phyloP scores from a whole-genome alignment of 1,140 invertebrate species.

The Calephelis nemesis region DNA sequence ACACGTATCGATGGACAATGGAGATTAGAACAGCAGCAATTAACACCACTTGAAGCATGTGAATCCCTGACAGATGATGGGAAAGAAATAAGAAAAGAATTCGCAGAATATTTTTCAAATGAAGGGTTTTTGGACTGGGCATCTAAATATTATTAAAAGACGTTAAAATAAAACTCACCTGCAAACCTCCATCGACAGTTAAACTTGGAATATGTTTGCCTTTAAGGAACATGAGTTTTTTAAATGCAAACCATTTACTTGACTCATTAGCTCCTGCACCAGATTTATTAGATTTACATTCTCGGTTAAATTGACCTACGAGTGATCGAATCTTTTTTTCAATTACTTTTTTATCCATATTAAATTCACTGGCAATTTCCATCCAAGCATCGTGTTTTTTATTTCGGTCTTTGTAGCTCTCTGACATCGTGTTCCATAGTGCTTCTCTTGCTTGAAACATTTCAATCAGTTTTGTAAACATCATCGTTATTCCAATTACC shows the following conservation, averaged over 20 bases:
- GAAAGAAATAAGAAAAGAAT: conserved; percentile 38
- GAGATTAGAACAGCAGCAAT: conserved; percentile 36
- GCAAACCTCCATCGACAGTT: conserved; percentile 35
- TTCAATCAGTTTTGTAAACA: conserved; percentile 40
- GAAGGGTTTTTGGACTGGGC: conserved; percentile 33
- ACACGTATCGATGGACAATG: conserved; percentile 36
- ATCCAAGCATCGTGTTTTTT: conserved; percentile 37
- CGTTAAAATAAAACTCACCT: conserved; percentile 36
- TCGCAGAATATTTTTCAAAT: conserved; percentile 36
- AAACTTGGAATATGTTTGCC: conserved; percentile 35
- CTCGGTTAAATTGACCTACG: conserved; percentile 33
- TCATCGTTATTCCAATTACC: conserved; percentile 35
- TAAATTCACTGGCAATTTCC: conserved; percentile 32
- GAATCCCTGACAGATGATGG: conserved; percentile 33
- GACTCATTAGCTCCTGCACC: conserved; percentile 38
- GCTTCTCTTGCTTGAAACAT: conserved; percentile 35
- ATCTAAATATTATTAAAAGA: conserved; percentile 31
- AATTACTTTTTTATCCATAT: conserved; percentile 31
- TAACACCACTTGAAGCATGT: conserved; percentile 33
- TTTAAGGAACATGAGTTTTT: conserved; percentile 37
- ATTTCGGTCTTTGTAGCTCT: conserved; percentile 34
- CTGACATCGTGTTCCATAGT: conserved; percentile 34
- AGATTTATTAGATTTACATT: conserved; percentile 42
- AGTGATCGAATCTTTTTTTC: conserved; percentile 30
- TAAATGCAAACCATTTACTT: conserved; percentile 36